Conservation (phyloP, 2,888 invertebrate genomes). For the Metopia argyrocephala region DNA sequence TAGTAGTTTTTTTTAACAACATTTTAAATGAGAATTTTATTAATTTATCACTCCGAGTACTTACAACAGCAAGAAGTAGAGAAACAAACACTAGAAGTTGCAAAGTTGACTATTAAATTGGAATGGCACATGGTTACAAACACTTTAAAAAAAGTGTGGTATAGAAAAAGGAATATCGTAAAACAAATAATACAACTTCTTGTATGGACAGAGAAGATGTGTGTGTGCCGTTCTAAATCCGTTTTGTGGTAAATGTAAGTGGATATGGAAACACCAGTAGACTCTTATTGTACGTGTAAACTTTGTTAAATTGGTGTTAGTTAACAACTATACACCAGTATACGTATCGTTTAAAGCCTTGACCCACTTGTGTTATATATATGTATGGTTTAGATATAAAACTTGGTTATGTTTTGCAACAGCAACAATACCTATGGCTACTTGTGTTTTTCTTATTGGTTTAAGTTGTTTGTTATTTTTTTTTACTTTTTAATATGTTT, state of each 20-base stretch:
- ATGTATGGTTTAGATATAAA: conserved; percentile 53
- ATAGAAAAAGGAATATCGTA: not conserved
- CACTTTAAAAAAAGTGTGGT: not conserved
- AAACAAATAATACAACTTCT: conserved; percentile 14
- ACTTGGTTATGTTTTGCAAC: conserved; percentile 50
- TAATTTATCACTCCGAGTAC: conserved; percentile 59
- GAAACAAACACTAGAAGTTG: conserved; percentile 33
- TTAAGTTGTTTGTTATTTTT: conserved; percentile 10
- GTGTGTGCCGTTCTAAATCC: not conserved
- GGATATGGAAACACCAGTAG: not conserved
- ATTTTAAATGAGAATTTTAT: conserved; percentile 64
- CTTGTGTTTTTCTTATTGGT: conserved; percentile 2
- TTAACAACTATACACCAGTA: conserved; percentile 23
- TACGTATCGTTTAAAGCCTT: conserved; percentile 51
- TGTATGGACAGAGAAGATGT: not conserved
- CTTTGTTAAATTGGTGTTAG: conserved; percentile 60
- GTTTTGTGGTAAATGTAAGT: not conserved
- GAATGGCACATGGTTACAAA: not conserved
- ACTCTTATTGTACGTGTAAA: conserved; percentile 6
- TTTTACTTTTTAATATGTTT: not conserved
- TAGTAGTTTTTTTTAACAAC: conserved; percentile 52
- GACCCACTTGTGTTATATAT: conserved; percentile 50
- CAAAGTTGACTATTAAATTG: conserved; percentile 18
- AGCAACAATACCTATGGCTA: conserved; percentile 15
- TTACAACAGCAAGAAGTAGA: not conserved